phyloP scores from a whole-genome alignment of 2,888 invertebrate species.

The Colostygia pectinataria region DNA sequence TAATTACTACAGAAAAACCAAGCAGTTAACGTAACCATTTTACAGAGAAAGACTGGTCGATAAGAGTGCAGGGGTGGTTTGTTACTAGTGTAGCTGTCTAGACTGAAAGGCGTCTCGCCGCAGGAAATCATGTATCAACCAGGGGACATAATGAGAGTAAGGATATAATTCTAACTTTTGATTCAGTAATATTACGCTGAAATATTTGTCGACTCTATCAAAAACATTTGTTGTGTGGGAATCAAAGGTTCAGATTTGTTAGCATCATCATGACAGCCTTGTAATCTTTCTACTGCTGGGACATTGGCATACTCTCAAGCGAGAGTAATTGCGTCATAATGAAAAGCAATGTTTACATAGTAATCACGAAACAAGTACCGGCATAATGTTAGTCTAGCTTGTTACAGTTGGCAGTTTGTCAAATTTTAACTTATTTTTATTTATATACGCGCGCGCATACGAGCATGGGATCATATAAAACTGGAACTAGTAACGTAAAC shows the following conservation, averaged over 20 bases:
- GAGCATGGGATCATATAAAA: neutral
- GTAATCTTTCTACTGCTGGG: too few species aligned
- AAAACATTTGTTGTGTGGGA: too few species aligned
- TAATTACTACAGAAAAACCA: too few species aligned
- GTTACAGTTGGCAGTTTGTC: conserved; percentile 38
- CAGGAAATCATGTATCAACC: conserved; percentile 7
- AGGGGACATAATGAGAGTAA: conserved; percentile 11
- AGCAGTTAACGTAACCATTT: too few species aligned
- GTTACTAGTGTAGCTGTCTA: conserved; percentile 8
- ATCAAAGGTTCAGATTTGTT: too few species aligned
- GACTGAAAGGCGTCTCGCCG: conserved; percentile 14
- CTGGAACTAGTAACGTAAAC: too few species aligned
- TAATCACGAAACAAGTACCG: conserved; percentile 5
- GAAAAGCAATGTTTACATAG: conserved; percentile 4
- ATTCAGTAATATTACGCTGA: too few species aligned
- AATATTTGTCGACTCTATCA: too few species aligned
- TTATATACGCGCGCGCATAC: neutral
- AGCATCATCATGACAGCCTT: too few species aligned
- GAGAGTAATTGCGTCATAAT: too few species aligned
- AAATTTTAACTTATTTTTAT: conserved; percentile 28
- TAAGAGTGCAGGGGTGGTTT: neutral
- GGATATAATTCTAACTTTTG: too few species aligned
- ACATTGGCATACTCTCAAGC: too few species aligned
- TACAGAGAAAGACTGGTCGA: neutral
- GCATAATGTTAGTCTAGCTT: conserved; percentile 3